phyloP scores from a whole-genome alignment of 1,140 invertebrate species.

The Wasmannia auropunctata region DNA sequence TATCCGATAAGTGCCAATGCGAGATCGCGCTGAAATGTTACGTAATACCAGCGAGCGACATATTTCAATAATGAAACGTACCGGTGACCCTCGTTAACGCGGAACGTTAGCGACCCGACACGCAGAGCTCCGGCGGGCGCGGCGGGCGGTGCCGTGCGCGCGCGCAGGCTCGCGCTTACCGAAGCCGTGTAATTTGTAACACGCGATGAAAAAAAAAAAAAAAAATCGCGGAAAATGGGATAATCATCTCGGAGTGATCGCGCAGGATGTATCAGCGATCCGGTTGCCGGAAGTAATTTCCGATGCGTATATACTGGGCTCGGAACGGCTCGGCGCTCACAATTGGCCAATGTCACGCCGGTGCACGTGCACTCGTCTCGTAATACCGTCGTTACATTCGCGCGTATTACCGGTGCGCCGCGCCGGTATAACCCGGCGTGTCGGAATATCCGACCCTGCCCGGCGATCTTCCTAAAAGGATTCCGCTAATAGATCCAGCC shows the following conservation, averaged over 20 bases:
- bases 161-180: neutral
- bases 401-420: no score
- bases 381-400: constrained; percentile 19
- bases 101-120: neutral
- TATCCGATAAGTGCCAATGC: neutral
- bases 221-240: constrained; percentile 40
- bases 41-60: neutral
- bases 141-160: neutral
- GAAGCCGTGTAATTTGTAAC: constrained; percentile 27
- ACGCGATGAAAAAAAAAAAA: constrained; percentile 17
- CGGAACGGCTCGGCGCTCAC: constrained; percentile 69
- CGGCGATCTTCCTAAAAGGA: neutral
- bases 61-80: neutral
- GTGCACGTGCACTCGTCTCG: constrained; percentile 69
- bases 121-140: neutral
- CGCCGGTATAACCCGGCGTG: no score
- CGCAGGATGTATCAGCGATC: constrained; percentile 68
- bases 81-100: neutral
- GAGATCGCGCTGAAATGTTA: neutral
- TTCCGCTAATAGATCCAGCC: neutral
- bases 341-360: constrained; percentile 79
- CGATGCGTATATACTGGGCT: constrained; percentile 66
- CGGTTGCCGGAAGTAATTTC: constrained; percentile 77
- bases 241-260: constrained; percentile 42
- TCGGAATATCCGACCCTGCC: constrained; percentile 16